These are phyloP conservation scores for Pectinophora gossypiella DNA, from an alignment of 1,140 invertebrate genomes.

Conservation along the genomic window DNA sequence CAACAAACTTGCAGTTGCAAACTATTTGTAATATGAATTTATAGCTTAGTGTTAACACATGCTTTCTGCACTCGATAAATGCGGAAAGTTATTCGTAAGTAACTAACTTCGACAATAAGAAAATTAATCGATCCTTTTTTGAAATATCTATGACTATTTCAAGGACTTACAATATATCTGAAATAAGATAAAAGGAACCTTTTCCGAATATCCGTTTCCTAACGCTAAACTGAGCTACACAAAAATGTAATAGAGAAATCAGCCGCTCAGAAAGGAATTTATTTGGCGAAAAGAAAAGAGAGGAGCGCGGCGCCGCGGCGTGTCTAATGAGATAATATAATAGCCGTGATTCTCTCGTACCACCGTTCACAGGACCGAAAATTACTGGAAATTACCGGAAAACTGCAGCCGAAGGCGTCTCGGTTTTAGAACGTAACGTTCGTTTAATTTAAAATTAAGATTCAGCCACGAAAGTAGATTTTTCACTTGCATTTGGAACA, in stretches of 20 bases:
- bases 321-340: conserved; percentile 73
- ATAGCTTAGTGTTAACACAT: conserved; percentile 37
- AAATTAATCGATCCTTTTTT: no score
- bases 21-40: conserved; percentile 69
- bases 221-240: conserved; percentile 1
- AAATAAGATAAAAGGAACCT: neutral
- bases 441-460: neutral
- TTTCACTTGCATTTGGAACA: neutral
- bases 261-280: conserved; percentile 60
- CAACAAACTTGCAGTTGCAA: conserved; percentile 59
- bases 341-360: conserved; percentile 63
- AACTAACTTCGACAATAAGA: no score
- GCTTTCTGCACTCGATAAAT: conserved; percentile 13
- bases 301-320: conserved; percentile 48
- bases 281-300: conserved; percentile 64
- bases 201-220: neutral
- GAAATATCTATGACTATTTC: no score
- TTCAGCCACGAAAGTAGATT: neutral
- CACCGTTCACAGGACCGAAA: conserved; percentile 58
- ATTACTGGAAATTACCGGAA: conserved; percentile 48
- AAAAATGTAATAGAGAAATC: conserved; percentile 57
- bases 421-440: conserved; percentile 40
- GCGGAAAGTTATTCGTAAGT: neutral
- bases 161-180: no score
- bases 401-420: conserved; percentile 54